These are phyloP conservation scores for Nixonia krombeini DNA, from an alignment of 1,140 invertebrate genomes.

Conservation along the genomic window DNA sequence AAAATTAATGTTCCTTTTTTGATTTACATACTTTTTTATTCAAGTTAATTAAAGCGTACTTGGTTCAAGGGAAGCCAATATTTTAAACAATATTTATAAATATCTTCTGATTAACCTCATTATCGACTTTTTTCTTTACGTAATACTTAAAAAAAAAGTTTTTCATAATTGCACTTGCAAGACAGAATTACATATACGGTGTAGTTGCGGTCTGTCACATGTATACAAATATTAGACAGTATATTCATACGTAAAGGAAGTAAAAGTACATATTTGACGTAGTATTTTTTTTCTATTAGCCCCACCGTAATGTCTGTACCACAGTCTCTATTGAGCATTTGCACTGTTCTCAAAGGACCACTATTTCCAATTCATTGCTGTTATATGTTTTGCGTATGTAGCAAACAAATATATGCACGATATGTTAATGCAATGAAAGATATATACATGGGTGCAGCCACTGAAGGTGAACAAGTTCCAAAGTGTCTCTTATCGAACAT, in stretches of 20 bases:
- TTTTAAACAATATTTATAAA: no score
- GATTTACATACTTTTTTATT: no score
- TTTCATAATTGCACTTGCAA: neutral
- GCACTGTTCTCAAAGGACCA: neutral
- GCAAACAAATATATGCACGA: neutral
- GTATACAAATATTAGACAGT: neutral
- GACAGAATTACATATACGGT: neutral
- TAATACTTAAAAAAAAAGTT: no score
- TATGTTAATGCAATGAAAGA: neutral
- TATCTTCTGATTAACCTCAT: no score
- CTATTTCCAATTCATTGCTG: neutral
- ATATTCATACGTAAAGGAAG: neutral
- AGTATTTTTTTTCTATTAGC: neutral
- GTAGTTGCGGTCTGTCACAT: no score
- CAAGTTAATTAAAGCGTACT: no score
- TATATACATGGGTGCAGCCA: neutral
- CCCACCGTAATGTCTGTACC: no score
- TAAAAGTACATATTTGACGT: neutral
- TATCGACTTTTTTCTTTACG: no score
- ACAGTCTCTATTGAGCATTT: no score
- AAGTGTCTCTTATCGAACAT: neutral
- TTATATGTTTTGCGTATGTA: neutral
- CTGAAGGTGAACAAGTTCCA: neutral
- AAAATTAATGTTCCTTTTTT: no score
- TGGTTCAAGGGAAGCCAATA: no score